phyloP scores from a whole-genome alignment of 2,888 invertebrate genomes.

The Machimus atricapillus region DNA sequence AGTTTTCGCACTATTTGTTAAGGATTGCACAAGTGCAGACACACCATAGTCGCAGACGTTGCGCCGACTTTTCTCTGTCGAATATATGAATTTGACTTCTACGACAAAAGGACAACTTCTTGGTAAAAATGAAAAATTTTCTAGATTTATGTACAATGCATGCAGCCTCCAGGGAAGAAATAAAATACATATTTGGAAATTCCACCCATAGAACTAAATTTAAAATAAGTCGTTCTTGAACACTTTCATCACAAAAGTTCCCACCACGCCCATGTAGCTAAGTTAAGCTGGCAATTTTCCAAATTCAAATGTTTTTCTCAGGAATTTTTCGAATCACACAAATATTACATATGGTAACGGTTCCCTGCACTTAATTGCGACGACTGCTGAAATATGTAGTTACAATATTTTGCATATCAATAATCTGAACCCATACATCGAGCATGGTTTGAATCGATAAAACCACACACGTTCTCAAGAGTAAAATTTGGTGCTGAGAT shows the following conservation, averaged over 20 bases:
- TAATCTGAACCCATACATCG: background rate
- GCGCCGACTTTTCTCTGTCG: background rate
- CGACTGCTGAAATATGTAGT: background rate
- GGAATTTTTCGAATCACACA: background rate
- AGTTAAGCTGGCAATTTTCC: background rate
- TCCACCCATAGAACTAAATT: background rate
- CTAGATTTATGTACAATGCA: background rate
- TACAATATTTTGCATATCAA: background rate
- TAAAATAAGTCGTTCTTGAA: background rate
- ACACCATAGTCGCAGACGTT: background rate
- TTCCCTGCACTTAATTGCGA: background rate
- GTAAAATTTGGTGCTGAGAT: background rate
- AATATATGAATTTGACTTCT: background rate
- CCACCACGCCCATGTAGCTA: background rate
- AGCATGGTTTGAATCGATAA: background rate
- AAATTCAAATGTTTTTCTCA: background rate
- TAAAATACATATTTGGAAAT: background rate
- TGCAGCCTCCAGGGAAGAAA: background rate
- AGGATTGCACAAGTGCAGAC: background rate
- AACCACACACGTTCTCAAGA: background rate
- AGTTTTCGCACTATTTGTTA: background rate
- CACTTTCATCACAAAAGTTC: background rate
- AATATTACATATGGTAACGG: background rate
- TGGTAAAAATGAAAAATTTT: background rate
- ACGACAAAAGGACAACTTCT: background rate